Evolutionary conservation across 2,888 invertebrate species (phyloP).

Genomic region (Cataglyphis rosenhaueri): DNA sequence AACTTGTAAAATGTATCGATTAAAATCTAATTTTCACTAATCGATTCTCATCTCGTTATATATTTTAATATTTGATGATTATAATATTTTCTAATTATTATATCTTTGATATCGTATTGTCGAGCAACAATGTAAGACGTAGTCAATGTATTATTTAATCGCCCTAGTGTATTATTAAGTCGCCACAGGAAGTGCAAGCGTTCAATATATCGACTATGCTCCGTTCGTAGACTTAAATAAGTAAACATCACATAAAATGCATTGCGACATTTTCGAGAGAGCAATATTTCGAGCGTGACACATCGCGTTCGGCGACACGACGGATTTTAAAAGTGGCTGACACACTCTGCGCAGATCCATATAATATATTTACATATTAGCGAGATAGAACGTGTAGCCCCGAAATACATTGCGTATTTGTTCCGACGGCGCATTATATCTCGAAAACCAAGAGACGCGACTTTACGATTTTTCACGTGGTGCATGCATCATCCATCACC

Average conservation of each 20-base stretch:
- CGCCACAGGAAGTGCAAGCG: neutral
- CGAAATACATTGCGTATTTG: conserved; percentile 16
- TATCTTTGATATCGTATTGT: neutral
- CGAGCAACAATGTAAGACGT: neutral
- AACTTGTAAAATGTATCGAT: neutral
- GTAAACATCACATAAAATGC: conserved; percentile 39
- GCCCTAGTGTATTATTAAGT: neutral
- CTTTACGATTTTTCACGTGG: neutral
- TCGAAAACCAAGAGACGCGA: neutral
- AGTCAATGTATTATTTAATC: neutral
- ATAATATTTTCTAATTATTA: neutral
- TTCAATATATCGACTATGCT: neutral
- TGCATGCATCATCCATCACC: neutral
- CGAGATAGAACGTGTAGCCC: neutral
- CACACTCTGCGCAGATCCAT: neutral
- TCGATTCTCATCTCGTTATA: neutral
- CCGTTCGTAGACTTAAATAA: conserved; percentile 30
- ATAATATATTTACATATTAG: conserved; percentile 46
- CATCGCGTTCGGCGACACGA: neutral
- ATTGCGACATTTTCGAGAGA: conserved; percentile 29
- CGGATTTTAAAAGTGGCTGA: conserved; percentile 42
- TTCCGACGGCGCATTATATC: conserved; percentile 16
- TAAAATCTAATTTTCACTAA: neutral
- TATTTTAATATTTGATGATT: neutral
- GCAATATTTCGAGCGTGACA: conserved; percentile 34